Conservation (phyloP, 2,888 invertebrate genomes). For the Ophion costatus region DNA sequence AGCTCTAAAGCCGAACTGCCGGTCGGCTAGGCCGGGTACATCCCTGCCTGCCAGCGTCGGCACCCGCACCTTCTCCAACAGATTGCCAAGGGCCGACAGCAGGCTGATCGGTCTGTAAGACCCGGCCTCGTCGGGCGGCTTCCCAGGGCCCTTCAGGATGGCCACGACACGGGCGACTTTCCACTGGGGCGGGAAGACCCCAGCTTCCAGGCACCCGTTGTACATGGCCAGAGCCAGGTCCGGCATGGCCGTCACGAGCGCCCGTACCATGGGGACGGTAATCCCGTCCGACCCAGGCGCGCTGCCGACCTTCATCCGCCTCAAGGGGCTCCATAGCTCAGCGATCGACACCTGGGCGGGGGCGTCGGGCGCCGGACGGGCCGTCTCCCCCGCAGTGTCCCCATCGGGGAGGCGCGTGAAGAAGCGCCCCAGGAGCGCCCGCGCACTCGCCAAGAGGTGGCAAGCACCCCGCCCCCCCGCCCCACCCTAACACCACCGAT, state of each 20-base stretch:
- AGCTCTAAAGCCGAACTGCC: conserved; percentile 13
- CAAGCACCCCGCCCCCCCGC: too few species aligned
- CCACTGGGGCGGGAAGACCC: conserved; percentile 24
- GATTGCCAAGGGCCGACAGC: too few species aligned
- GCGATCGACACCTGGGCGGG: too few species aligned
- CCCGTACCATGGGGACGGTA: conserved; percentile 7
- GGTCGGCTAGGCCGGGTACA: background rate
- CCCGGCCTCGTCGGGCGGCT: too few species aligned
- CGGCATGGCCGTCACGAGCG: background rate
- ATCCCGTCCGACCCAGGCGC: conserved; percentile 18
- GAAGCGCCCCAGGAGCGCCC: background rate
- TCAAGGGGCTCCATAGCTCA: too few species aligned
- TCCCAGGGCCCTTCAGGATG: conserved; percentile 15
- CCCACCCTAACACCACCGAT: too few species aligned
- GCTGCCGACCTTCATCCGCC: too few species aligned
- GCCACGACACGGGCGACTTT: conserved; percentile 25
- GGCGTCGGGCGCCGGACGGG: too few species aligned
- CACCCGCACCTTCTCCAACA: conserved; percentile 14
- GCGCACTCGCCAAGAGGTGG: too few species aligned
- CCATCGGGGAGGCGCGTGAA: background rate
- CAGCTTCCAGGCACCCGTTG: conserved; percentile 34
- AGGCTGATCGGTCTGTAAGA: conserved; percentile 9
- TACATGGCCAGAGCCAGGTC: background rate
- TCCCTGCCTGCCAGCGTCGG: background rate
- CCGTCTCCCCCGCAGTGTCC: too few species aligned